Base-by-base conservation (phyloP, 2,113 vertebrate species). In the Oreochromis niloticus region DNA sequence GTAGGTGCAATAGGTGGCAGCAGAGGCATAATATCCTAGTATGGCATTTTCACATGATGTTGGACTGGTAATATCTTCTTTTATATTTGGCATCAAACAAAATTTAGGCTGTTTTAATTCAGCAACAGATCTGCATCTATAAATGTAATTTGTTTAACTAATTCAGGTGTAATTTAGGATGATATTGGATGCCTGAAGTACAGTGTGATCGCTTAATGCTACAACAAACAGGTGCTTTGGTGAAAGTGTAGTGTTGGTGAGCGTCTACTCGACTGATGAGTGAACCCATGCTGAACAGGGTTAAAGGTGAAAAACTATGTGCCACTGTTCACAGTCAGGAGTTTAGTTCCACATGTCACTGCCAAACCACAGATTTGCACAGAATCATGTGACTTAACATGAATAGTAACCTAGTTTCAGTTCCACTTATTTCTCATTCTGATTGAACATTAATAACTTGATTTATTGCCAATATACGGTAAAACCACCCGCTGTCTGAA, bases 1-100 rank as follows among this genome's bases (percentile, higher is more conserved):
- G 41, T 7, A 48, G 41, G 59, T 83, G 85, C 92, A 92, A 7
- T 5, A 92, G 91, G 57, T 54, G 90, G 91, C 90, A 91, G 91
- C 88, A 91, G 83, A 92, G 80, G 12, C 61, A 10, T 41, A 82
- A 6, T 48, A 78, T 39, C 79, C 8, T 2, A n/a, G 9, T 10
- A 1, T 6, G 3, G 16, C 2, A 4, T 59, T 50, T 34, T 3
- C 48, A 46, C 68, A 73, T 73, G 39, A 46, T 10, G 39, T 73
- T 46, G 22, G 13, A 73, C 66, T 24, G 39, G 5, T 73, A 27
- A 46, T 27, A 46, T 10, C 39, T 27, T 46, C 39, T 46, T 46
- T 73, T 27, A 73, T 73, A 73, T 73, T 27, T 46, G 7, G n/a
- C n/a, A 43, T 71, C 27, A 48, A 24, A 17, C 71, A 0, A 19